These are phyloP conservation scores for Pseudobourletiella spinata DNA, from an alignment of 1,140 invertebrate genomes.

Conservation along the genomic window DNA sequence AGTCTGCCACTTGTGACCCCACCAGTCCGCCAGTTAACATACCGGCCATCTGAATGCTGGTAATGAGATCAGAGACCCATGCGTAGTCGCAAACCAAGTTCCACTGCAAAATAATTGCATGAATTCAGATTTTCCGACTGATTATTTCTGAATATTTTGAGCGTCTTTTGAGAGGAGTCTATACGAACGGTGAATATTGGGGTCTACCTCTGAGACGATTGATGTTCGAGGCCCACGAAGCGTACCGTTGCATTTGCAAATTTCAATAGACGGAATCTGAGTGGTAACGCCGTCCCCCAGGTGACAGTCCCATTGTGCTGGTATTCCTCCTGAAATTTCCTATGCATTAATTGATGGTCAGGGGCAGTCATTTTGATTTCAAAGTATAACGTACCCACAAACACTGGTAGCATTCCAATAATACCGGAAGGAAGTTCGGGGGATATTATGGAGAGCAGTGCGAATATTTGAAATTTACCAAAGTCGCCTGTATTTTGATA, in stretches of 20 bases:
- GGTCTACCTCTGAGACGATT: neutral
- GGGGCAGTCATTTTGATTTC: neutral
- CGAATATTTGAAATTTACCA: neutral
- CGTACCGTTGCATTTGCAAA: neutral
- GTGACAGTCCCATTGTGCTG: neutral
- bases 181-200: neutral
- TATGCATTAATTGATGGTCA: neutral
- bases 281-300: neutral
- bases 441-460: neutral
- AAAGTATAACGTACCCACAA: neutral
- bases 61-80: neutral
- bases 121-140: no score
- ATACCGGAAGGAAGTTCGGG: neutral
- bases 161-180: neutral
- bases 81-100: neutral
- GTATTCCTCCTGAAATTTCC: neutral
- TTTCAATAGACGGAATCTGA: neutral
- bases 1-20: neutral
- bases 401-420: neutral
- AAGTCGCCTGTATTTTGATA: no score
- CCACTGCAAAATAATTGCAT: no score
- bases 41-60: neutral
- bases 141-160: neutral
- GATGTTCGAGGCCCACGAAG: neutral
- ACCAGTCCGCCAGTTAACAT: neutral